phyloP scores from a whole-genome alignment of 2,113 vertebrate species.

The Cichladusa arquata region DNA sequence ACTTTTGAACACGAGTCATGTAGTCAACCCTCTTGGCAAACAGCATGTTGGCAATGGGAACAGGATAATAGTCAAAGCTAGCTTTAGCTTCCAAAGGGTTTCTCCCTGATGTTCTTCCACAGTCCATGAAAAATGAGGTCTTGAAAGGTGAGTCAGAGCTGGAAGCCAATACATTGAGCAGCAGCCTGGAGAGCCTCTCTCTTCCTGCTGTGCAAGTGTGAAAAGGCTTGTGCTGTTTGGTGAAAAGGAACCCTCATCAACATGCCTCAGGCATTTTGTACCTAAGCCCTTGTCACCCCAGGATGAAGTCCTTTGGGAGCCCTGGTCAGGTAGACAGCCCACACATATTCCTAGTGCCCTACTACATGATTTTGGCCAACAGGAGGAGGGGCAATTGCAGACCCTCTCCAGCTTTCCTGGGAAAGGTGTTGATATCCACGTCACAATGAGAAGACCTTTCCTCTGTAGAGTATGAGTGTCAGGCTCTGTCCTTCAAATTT shows the following conservation, averaged over 20 bases:
- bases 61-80: neutral
- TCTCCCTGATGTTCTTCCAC: neutral
- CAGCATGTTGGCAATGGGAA: neutral
- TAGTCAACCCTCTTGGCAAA: neutral
- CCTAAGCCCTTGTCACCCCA: neutral
- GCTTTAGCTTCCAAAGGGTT: neutral
- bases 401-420: neutral
- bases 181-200: fast-evolving
- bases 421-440: neutral
- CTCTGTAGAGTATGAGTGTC: neutral
- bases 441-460: neutral
- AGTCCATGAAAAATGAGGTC: neutral
- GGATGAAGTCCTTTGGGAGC: neutral
- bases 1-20: neutral
- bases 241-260: neutral
- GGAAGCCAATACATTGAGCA: neutral
- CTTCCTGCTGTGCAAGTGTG: neutral
- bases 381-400: neutral
- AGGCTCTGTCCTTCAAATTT: neutral
- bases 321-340: neutral
- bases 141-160: neutral
- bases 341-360: neutral
- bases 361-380: neutral
- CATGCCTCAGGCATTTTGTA: neutral
- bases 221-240: neutral